These are phyloP conservation scores for Cryptocephalus primarius DNA, from an alignment of 2,888 invertebrate genomes.

Conservation along the genomic window DNA sequence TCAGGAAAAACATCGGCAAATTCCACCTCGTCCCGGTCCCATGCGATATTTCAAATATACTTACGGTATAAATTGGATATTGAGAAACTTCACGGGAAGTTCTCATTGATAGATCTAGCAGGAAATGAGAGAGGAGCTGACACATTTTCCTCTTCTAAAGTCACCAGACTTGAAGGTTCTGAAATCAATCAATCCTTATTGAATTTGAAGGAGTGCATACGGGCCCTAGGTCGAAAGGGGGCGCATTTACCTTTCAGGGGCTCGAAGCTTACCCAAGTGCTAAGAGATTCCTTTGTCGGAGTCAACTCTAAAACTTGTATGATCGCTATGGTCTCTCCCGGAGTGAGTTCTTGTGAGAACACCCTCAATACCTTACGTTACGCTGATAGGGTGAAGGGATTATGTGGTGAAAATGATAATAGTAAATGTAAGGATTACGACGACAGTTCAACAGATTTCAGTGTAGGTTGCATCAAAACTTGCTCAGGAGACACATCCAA, in stretches of 20 bases:
- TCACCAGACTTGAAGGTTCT: constrained; percentile 90
- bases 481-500: constrained; percentile 4
- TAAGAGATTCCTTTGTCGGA: constrained; percentile 95
- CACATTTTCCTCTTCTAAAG: constrained; percentile 89
- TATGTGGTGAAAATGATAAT: constrained; percentile 60
- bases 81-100: constrained; percentile 86
- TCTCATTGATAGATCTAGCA: constrained; percentile 93
- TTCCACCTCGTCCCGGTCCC: constrained; percentile 94
- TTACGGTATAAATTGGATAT: constrained; percentile 57
- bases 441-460: constrained; percentile 5
- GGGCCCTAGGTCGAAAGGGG: constrained; percentile 88
- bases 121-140: constrained; percentile 98
- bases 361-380: constrained; percentile 95
- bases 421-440: constrained; percentile 5
- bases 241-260: constrained; percentile 95
- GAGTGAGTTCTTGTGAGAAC: constrained; percentile 92
- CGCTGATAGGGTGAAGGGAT: constrained; percentile 94
- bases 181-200: constrained; percentile 96
- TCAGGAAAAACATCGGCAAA: constrained; percentile 97
- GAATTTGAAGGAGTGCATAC: constrained; percentile 96
- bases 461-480: constrained; percentile 1
- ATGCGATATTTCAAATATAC: constrained; percentile 97
- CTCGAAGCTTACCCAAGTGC: constrained; percentile 84
- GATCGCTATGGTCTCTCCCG: constrained; percentile 99
- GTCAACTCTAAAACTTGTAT: constrained; percentile 97